Conservation (phyloP, 2,113 vertebrate species). For the Pterophyllum scalare region DNA sequence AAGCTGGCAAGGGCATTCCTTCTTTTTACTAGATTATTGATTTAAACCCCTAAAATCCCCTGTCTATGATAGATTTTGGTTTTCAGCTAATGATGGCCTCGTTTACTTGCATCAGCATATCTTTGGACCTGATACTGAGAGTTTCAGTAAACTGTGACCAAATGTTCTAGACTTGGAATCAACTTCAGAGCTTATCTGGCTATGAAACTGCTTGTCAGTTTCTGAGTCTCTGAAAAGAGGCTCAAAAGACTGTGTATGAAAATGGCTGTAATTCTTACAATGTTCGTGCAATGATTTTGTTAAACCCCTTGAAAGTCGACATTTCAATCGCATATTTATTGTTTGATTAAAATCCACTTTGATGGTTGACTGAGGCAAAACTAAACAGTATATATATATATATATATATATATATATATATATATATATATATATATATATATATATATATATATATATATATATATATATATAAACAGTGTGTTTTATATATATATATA, state of each 20-base stretch:
- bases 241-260: not conserved
- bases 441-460: too few species aligned
- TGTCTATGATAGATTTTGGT: not conserved
- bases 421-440: too few species aligned
- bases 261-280: not conserved
- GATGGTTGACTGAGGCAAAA: not conserved
- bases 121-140: not conserved
- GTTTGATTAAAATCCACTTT: not conserved
- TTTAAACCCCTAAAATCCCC: too few species aligned
- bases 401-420: too few species aligned
- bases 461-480: too few species aligned
- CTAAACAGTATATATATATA: too few species aligned
- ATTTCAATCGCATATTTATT: not conserved
- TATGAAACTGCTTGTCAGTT: not conserved
- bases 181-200: not conserved
- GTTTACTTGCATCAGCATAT: not conserved
- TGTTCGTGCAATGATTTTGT: not conserved
- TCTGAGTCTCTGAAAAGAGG: not conserved
- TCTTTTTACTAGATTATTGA: too few species aligned
- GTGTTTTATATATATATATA: too few species aligned
- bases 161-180: not conserved
- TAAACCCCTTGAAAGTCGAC: not conserved
- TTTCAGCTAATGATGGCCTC: not conserved
- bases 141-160: accelerated
- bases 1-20: too few species aligned